Conservation (phyloP, 1,140 invertebrate species). For the Nomia melanderi region DNA sequence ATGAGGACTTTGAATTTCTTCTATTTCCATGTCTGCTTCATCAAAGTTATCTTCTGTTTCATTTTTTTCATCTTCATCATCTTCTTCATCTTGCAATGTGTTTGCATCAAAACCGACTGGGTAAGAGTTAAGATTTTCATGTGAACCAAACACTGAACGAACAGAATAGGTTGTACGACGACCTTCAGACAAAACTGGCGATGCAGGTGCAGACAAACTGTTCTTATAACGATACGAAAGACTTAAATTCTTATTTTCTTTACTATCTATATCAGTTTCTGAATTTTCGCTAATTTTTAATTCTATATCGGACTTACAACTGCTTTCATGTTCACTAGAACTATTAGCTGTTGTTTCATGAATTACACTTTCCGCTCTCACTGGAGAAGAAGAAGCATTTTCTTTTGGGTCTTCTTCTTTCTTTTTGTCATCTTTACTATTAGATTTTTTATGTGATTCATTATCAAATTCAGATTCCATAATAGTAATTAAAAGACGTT, state of each 20-base stretch:
- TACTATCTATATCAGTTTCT: conserved; percentile 23
- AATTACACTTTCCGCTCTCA: conserved; percentile 48
- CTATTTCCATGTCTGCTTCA: conserved; percentile 79
- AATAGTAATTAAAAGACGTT: conserved; percentile 72
- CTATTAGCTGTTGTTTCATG: conserved; percentile 27
- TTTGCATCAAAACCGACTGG: conserved; percentile 71
- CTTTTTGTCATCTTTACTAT: conserved; percentile 27
- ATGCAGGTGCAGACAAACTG: conserved; percentile 74
- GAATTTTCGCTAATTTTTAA: conserved; percentile 28
- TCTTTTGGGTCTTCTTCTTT: conserved; percentile 17
- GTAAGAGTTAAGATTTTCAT: conserved; percentile 72
- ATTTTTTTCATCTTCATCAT: conserved; percentile 64
- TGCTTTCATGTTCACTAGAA: conserved; percentile 22
- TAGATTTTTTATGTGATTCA: conserved; percentile 30
- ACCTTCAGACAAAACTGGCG: conserved; percentile 69
- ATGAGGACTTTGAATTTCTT: conserved; percentile 69
- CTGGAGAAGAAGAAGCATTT: not conserved
- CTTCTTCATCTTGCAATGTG: conserved; percentile 70
- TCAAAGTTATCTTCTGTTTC: conserved; percentile 77
- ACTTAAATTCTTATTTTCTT: conserved; percentile 44
- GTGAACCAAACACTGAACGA: conserved; percentile 72
- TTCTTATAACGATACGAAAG: conserved; percentile 71
- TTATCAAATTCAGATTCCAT: conserved; percentile 72
- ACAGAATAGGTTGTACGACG: conserved; percentile 61
- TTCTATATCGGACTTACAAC: conserved; percentile 35